Percentiles rank a stretch among this genome's conserved stretches.
Evolutionary conservation across 2,113 vertebrate species (phyloP).

Genomic region (Litocranius walleri): DNA sequence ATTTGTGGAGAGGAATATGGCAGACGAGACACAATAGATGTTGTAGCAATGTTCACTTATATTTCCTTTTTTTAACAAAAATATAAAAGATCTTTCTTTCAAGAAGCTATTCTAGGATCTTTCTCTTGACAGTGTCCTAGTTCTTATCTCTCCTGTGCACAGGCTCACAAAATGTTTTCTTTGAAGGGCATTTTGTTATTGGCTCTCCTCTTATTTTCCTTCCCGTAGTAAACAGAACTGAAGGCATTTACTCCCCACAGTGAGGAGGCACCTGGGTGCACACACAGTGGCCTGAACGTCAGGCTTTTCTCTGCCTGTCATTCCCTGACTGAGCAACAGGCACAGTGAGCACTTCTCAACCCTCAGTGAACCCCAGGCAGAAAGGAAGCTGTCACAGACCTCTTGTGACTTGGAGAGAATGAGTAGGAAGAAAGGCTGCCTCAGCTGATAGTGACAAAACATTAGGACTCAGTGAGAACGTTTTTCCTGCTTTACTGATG

Average conservation of each 20-base stretch:
- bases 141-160: constrained; percentile 50
- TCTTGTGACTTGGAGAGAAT: constrained; percentile 44
- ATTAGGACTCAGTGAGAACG: background rate
- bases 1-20: background rate
- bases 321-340: constrained; percentile 35
- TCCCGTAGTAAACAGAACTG: background rate
- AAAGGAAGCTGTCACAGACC: background rate
- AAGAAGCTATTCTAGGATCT: constrained; percentile 16
- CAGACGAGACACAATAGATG: background rate
- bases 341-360: background rate
- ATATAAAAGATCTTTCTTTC: background rate
- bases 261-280: background rate
- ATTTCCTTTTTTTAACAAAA: background rate
- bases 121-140: constrained; percentile 34
- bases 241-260: constrained; percentile 18
- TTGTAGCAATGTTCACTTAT: background rate
- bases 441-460: constrained; percentile 15
- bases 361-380: constrained; percentile 11
- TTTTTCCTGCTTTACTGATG: background rate
- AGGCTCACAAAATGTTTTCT: constrained; percentile 24
- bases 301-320: constrained; percentile 25
- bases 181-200: constrained; percentile 53
- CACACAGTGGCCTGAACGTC: background rate
- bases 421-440: background rate
- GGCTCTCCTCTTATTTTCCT: background rate